Percentiles rank a stretch among this genome's conserved stretches.
Conservation (phyloP, 2,113 vertebrate genomes). For the Brienomyrus longianalis region DNA sequence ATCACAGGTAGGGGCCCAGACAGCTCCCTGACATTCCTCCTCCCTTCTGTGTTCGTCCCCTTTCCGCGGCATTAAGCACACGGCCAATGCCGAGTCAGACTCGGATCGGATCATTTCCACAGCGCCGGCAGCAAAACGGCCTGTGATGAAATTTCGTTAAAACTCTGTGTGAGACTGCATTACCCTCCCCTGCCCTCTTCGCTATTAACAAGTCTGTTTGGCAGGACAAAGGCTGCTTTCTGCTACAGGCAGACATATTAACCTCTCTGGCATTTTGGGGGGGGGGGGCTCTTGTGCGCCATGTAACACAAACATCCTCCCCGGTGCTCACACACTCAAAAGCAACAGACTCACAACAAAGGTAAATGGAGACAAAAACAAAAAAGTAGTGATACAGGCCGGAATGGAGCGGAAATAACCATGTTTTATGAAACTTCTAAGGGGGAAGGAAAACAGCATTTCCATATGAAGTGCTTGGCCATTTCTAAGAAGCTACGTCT, state of each 20-base stretch:
- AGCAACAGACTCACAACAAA: neutral
- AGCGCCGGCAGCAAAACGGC: slow-evolving; percentile 27
- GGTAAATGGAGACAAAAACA: neutral
- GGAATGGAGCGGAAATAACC: neutral
- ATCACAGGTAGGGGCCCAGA: neutral
- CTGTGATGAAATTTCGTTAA: slow-evolving; percentile 31
- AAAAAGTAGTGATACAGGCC: neutral
- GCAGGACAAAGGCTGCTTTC: slow-evolving; percentile 26
- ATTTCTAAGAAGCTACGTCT: neutral
- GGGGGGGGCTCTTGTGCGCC: neutral
- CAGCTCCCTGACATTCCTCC: neutral
- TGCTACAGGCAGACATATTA: slow-evolving; percentile 30
- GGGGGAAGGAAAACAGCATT: neutral
- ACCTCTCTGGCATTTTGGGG: slow-evolving; percentile 20
- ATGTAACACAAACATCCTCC: neutral
- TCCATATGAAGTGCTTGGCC: neutral
- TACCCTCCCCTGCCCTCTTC: slow-evolving; percentile 33
- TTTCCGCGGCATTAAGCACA: neutral
- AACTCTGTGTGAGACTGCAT: slow-evolving; percentile 40
- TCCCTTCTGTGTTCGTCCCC: neutral
- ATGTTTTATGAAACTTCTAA: neutral
- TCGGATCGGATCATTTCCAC: slow-evolving; percentile 23
- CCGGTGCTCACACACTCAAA: neutral
- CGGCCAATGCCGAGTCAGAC: neutral
- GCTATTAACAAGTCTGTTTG: slow-evolving; percentile 41